These are phyloP conservation scores for Epirrhoe alternata DNA, from an alignment of 2,888 invertebrate species.

Conservation along the genomic window DNA sequence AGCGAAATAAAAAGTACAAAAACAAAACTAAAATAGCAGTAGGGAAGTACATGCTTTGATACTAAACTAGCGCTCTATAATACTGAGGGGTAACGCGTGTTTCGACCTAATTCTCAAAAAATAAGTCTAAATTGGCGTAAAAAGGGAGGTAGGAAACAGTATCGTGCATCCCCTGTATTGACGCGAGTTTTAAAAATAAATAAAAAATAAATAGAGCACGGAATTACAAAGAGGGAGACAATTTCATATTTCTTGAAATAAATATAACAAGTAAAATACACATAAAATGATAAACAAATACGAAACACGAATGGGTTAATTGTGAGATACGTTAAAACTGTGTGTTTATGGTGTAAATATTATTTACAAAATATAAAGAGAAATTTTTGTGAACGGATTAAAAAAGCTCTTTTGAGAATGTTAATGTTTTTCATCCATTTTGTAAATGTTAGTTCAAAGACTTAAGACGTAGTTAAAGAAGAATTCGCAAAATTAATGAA, in stretches of 20 bases:
- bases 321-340: slow-evolving; percentile 68
- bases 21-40: slow-evolving; percentile 54
- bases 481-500: slow-evolving; percentile 34
- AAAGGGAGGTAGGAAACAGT: slow-evolving; percentile 79
- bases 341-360: slow-evolving; percentile 67
- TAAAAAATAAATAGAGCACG: slow-evolving; percentile 72
- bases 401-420: slow-evolving; percentile 59
- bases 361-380: slow-evolving; percentile 41
- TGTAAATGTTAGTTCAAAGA: slow-evolving; percentile 18
- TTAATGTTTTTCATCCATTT: slow-evolving; percentile 35
- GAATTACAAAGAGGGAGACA: slow-evolving; percentile 82
- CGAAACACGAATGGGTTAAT: slow-evolving; percentile 77
- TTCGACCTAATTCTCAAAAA: slow-evolving; percentile 45
- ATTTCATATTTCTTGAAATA: slow-evolving; percentile 56
- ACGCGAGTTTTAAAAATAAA: slow-evolving; percentile 73
- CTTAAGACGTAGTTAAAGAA: background rate
- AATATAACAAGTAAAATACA: slow-evolving; percentile 56
- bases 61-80: slow-evolving; percentile 44
- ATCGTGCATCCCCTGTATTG: slow-evolving; percentile 84
- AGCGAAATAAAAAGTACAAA: slow-evolving; percentile 57
- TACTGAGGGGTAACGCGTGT: slow-evolving; percentile 46
- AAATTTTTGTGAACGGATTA: slow-evolving; percentile 36
- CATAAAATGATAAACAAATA: slow-evolving; percentile 62
- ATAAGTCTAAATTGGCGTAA: slow-evolving; percentile 49
- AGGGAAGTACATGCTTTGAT: slow-evolving; percentile 76